Conservation (phyloP, 2,888 invertebrate species). For the Polymixis flavicincta region DNA sequence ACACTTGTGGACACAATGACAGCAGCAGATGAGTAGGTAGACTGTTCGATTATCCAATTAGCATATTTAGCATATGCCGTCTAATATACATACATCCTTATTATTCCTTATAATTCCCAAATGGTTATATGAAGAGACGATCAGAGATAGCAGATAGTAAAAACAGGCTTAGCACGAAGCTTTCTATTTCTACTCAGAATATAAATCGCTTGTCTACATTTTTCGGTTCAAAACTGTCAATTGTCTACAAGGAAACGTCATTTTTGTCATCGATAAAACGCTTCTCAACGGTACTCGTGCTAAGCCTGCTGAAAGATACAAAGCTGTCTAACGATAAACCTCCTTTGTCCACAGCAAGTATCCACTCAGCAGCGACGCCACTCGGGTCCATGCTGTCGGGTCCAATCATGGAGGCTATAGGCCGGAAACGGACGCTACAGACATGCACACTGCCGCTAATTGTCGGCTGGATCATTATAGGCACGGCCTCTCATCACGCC, state of each 20-base stretch:
- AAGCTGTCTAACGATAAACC: not conserved
- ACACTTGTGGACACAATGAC: not conserved
- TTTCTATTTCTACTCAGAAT: too few species aligned
- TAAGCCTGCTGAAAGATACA: not conserved
- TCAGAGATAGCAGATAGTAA: too few species aligned
- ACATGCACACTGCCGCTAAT: slow-evolving; percentile 92
- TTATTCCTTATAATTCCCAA: not conserved
- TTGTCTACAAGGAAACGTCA: too few species aligned
- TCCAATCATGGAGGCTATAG: slow-evolving; percentile 93
- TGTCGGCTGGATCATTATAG: slow-evolving; percentile 93
- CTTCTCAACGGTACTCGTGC: too few species aligned
- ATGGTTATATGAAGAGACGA: not conserved
- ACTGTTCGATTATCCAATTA: not conserved
- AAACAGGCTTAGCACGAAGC: too few species aligned
- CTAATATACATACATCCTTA: not conserved
- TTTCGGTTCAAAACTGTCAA: too few species aligned
- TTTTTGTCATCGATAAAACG: too few species aligned
- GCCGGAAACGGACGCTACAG: slow-evolving; percentile 92
- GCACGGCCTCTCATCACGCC: slow-evolving; percentile 90
- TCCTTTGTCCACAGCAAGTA: slow-evolving; percentile 91
- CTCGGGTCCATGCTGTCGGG: slow-evolving; percentile 94
- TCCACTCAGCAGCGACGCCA: slow-evolving; percentile 95
- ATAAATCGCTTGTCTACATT: too few species aligned
- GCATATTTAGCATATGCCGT: not conserved
- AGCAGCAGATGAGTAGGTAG: not conserved